Base-by-base conservation (phyloP, 2,797 vertebrate genomes). In the Sphaeramia orbicularis region DNA sequence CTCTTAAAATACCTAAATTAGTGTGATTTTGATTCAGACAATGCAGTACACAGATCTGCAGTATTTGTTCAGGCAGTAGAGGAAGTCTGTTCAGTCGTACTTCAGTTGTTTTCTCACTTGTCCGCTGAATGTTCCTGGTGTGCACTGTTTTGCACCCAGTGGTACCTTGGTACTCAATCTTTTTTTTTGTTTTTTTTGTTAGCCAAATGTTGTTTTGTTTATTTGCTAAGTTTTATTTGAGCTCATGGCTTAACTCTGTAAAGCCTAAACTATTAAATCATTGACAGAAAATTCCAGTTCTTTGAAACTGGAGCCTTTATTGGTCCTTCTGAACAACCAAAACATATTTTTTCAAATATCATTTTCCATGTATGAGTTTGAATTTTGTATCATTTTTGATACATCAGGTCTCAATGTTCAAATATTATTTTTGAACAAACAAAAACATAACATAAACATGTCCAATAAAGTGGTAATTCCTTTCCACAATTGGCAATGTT, bases 91-190 rank as follows among this genome's bases (percentile, higher is more conserved):
- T 13, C 35, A 11, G 66, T 74, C 43, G 52, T 54, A 37, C 42
- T 79, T 76, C 7, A 35, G 35, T 8, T 68, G 37, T 67, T 76
- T 55, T 67, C 18, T 60, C 36, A 59, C 80, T 74, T 69, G 56
- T 63, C 36, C 16, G 36, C 70, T 57, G 74, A 63, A 76, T 58
- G 43, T 71, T 62, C 53, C 4, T 75, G 53, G 51, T 63, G 14
- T 53, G 14, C 37, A 1, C 19, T 24, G 18, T 55, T 63, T 58
- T 53, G 11, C 48, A 55, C 59, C 38, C 32, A 52, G 16, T 42
- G 36, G 58, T 72, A 43, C 52, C 14, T 67, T 72, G 66, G 60
- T 41, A 67, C 36, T 58, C 19, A 64, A 15, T 35, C 37, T 30
- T 10, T 36, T 4, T 57, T 41, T 36, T 19, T 53, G 10, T 35